phyloP scores from a whole-genome alignment of 2,797 vertebrate genomes.

The Moxostoma hubbsi region DNA sequence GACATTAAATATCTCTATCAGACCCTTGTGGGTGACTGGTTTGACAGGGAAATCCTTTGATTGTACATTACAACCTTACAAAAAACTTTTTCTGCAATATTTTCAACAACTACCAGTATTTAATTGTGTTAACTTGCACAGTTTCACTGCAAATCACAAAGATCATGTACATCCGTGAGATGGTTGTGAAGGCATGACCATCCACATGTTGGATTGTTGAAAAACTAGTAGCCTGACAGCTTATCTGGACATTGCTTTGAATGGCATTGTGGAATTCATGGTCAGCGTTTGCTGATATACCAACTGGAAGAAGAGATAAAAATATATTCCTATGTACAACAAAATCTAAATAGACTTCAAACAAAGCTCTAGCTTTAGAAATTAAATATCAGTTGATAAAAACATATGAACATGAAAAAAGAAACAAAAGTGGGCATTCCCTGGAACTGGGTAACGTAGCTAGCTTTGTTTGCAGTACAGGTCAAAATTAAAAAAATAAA shows the following conservation, averaged over 20 bases:
- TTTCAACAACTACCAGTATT: slow-evolving; percentile 9
- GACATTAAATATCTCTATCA: slow-evolving; percentile 31
- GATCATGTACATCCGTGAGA: slow-evolving; percentile 28
- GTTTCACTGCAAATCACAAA: slow-evolving; percentile 23
- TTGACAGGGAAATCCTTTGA: background rate
- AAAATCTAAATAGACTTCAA: slow-evolving; percentile 19
- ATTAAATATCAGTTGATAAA: slow-evolving; percentile 46
- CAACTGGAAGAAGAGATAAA: slow-evolving; percentile 53
- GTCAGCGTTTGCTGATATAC: slow-evolving; percentile 17
- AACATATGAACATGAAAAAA: slow-evolving; percentile 25
- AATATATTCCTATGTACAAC: slow-evolving; percentile 61
- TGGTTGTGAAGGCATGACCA: slow-evolving; percentile 46
- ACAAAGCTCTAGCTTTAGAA: slow-evolving; percentile 46
- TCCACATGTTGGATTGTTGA: slow-evolving; percentile 32
- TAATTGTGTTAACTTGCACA: slow-evolving; percentile 33
- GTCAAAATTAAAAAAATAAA: slow-evolving; percentile 27
- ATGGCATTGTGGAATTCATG: slow-evolving; percentile 32
- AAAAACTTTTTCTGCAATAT: background rate
- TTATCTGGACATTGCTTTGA: slow-evolving; percentile 34
- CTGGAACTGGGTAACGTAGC: slow-evolving; percentile 1
- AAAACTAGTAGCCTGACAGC: slow-evolving; percentile 38
- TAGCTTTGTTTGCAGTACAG: slow-evolving; percentile 29
- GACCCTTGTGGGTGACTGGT: background rate
- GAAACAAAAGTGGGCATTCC: slow-evolving; percentile 26
- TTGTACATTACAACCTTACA: slow-evolving; percentile 5